These are phyloP conservation scores for Fopius arisanus DNA, from an alignment of 1,140 invertebrate genomes.

Conservation along the genomic window DNA sequence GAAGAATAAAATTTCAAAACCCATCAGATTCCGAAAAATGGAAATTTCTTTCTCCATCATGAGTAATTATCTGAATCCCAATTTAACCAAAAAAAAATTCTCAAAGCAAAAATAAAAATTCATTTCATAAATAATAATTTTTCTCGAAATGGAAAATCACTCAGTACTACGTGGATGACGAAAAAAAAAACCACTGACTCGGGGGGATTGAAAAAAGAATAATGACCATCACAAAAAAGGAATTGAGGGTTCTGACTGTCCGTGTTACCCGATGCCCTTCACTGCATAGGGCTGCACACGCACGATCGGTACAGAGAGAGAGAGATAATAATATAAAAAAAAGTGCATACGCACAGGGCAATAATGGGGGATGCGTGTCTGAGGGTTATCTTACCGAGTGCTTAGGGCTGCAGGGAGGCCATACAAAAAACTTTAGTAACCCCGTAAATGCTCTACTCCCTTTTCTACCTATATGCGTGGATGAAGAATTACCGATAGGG, in stretches of 20 bases:
- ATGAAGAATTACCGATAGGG: not conserved
- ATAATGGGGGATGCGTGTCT: conserved; percentile 20
- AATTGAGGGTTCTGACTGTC: not conserved
- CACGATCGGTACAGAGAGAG: not conserved
- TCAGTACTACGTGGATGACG: no score
- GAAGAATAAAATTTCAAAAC: no score
- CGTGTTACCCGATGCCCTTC: conserved; percentile 26
- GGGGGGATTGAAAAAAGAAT: not conserved
- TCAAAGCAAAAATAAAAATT: no score
- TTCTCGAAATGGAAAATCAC: no score
- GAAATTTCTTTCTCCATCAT: no score
- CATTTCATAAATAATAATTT: no score
- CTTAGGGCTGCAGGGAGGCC: conserved; percentile 12
- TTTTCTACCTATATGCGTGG: not conserved
- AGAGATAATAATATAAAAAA: not conserved
- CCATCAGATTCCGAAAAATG: no score
- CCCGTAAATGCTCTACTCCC: conserved; percentile 8
- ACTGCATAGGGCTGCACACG: conserved; percentile 23
- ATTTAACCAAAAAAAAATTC: no score
- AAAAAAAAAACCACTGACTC: no score
- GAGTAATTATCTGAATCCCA: no score
- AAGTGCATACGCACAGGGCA: conserved; percentile 13
- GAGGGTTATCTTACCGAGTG: not conserved
- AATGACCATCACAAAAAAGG: not conserved
- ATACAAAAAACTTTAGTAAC: conserved; percentile 9